Evolutionary conservation across 2,888 invertebrate species (phyloP).

Genomic region (Gandaritis pyraliata): DNA sequence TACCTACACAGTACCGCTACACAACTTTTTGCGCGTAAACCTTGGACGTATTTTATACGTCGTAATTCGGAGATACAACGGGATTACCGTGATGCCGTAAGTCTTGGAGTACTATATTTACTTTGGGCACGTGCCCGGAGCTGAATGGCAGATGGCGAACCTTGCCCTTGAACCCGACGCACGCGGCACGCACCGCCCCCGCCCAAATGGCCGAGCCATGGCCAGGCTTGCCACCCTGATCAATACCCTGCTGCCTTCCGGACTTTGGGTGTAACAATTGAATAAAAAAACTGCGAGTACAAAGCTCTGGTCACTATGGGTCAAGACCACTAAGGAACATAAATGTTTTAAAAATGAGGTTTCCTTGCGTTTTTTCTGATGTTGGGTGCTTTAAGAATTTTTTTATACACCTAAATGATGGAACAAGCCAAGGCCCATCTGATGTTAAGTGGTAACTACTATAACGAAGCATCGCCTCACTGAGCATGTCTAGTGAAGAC

Average conservation of each 20-base stretch:
- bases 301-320: too few relatives aligned
- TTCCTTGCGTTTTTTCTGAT: too few relatives aligned
- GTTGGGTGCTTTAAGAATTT: too few relatives aligned
- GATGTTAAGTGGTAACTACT: too few relatives aligned
- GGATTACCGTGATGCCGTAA: conserved; percentile 68
- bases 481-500: too few relatives aligned
- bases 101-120: conserved; percentile 78
- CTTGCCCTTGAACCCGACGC: conserved; percentile 81
- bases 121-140: conserved; percentile 79
- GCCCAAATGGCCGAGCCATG: conserved; percentile 68
- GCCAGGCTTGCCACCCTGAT: conserved; percentile 59
- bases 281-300: not conserved
- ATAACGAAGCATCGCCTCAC: too few relatives aligned
- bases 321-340: too few relatives aligned
- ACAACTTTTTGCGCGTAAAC: not conserved
- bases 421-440: too few relatives aligned
- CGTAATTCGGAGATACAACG: conserved; percentile 37
- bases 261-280: not conserved
- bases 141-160: conserved; percentile 82
- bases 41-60: not conserved
- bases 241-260: conserved; percentile 54
- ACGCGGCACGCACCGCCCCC: conserved; percentile 72
- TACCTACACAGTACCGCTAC: not conserved
- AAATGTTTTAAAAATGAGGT: too few relatives aligned
- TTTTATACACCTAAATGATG: too few relatives aligned